phyloP scores from a whole-genome alignment of 2,888 invertebrate species.

The Polylopha cassiicola region DNA sequence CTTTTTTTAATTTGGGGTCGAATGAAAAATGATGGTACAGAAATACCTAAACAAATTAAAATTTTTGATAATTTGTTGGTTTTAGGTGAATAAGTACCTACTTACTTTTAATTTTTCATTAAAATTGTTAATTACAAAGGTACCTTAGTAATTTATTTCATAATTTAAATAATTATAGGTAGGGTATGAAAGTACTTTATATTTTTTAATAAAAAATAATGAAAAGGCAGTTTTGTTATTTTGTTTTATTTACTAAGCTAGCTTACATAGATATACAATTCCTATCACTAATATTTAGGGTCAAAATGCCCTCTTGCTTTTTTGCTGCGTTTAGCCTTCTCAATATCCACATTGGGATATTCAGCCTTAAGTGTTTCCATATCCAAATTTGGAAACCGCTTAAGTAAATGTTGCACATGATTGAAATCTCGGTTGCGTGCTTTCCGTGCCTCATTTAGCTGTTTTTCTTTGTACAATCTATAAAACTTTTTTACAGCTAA shows the following conservation, averaged over 20 bases:
- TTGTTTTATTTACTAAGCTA: constrained; percentile 7
- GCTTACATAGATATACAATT: constrained; percentile 20
- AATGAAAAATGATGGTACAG: constrained; percentile 31
- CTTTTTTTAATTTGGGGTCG: constrained; percentile 37
- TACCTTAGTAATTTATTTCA: background rate
- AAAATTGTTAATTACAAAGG: background rate
- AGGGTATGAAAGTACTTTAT: background rate
- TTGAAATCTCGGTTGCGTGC: constrained; percentile 80
- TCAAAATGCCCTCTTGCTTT: constrained; percentile 80
- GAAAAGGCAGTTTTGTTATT: constrained; percentile 6
- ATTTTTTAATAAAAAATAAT: constrained; percentile 9
- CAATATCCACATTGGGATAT: constrained; percentile 86
- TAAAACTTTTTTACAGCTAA: constrained; percentile 77
- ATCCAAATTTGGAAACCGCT: constrained; percentile 87
- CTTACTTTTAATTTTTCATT: too few relatives aligned
- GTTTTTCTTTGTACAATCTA: constrained; percentile 80
- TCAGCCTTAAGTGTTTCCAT: constrained; percentile 81
- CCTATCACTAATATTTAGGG: constrained; percentile 53
- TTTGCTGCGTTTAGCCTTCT: constrained; percentile 76
- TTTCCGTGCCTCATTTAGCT: constrained; percentile 75
- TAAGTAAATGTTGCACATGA: constrained; percentile 82
- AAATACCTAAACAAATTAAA: constrained; percentile 39
- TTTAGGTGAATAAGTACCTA: constrained; percentile 17
- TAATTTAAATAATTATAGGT: background rate
- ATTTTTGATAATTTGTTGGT: constrained; percentile 49